Conservation (phyloP, 2,113 vertebrate genomes). For the Nycticryphes semicollaris region DNA sequence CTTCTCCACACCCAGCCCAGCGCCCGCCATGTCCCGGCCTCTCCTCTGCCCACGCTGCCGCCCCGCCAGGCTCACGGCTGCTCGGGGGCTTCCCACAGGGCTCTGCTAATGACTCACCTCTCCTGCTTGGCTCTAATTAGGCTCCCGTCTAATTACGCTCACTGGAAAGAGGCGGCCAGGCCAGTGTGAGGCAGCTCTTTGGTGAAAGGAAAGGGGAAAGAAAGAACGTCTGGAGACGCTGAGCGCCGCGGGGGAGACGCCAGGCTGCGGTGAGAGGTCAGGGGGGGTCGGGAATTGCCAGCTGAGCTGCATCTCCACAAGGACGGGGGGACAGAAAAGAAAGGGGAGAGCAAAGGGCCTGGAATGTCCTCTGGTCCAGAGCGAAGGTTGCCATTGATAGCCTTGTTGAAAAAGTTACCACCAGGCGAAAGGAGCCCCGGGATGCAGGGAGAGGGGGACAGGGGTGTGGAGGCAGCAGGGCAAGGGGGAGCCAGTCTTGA, state of each 20-base stretch:
- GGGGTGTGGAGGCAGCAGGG: not conserved
- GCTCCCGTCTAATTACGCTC: constrained; percentile 34
- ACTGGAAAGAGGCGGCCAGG: not conserved
- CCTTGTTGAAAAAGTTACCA: fast-evolving
- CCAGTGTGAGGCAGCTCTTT: not conserved
- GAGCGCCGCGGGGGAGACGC: not conserved
- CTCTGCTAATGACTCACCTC: not conserved
- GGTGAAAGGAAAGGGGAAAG: not conserved
- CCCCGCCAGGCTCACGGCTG: not conserved
- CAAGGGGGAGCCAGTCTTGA: not conserved
- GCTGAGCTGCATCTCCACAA: not conserved
- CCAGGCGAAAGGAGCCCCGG: not conserved
- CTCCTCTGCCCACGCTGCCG: not conserved
- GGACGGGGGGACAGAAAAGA: not conserved
- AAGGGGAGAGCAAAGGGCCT: not conserved
- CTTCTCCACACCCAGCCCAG: not conserved
- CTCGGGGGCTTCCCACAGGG: not conserved
- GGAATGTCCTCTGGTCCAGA: not conserved
- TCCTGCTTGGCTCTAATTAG: constrained; percentile 22
- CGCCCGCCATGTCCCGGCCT: not conserved
- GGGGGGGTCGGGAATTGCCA: not conserved
- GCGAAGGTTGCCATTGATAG: not conserved
- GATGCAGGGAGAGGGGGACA: not conserved
- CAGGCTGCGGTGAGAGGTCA: not conserved
- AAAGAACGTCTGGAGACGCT: not conserved